Evolutionary conservation across 2,113 vertebrate genomes (phyloP), one percentile per base, ranked within the genome.

Genomic region (Ptychochromis oligacanthus): DNA sequence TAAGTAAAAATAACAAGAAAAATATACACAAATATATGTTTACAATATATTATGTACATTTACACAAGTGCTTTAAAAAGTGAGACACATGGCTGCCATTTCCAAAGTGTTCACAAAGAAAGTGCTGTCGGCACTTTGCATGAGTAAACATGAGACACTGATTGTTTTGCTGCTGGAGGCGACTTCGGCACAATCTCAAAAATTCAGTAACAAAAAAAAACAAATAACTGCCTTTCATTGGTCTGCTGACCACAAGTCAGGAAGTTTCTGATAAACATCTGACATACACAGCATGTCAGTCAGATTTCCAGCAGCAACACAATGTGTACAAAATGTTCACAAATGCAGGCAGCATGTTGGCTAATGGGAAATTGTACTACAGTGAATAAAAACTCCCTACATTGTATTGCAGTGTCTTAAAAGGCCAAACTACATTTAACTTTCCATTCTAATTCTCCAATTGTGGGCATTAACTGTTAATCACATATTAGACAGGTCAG

Each of bases 11-110:
- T 94, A 97, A 97, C 95, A 95, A 95, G 95, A 95, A 86, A 70
- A 97, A 93, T 98, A 97, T 97, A 97, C 97, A 97, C 96, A 97
- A 90, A 94, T 92, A 94, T 97, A 96, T 96, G 96, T 96, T 95
- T 96, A 97, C 96, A 97, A 85, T 97, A 97, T 97, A 96, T 85
- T 88, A 80, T 91, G 90, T 97, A 97, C 96, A 98, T 91, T 88
- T 90, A 92, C 92, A 95, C 87, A 79, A 90, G 85, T 86, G 88
- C 88, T 94, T 96, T 96, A 95, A 97, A 97, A 97, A 96, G 94
- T 94, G 93, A 2, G 93, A 92, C 79, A 62, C 77, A 95, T 93
- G 94, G 83, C 82, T 26, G 90, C 91, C 85, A 75, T 93, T 85
- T 80, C 75, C 46, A 70, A 81, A 83, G 31, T 43, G 22, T 58